Evolutionary conservation across 1,140 invertebrate genomes (phyloP), one percentile per base, ranked within the genome.

Genomic region (Asbolus verrucosus): DNA sequence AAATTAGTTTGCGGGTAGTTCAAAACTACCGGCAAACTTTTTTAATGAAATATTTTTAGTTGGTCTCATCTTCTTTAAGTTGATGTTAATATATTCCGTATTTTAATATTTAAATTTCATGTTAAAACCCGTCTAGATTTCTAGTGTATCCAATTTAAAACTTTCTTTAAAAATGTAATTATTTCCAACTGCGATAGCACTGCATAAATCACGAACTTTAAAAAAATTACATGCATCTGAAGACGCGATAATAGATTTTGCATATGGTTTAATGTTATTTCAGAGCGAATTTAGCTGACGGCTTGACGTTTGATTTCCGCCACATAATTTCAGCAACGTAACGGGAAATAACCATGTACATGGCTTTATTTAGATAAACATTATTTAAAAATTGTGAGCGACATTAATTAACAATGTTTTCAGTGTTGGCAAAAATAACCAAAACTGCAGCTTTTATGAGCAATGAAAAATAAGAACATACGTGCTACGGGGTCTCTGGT

Each of bases 31-130:
- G n/a, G 14, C 46, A 15, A 54, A 54, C 46, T 54, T 54, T 43
- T 54, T 54, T 30, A 54, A 54, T 54, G 46, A 54, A 27, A 54
- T 54, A 54, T 54, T 54, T 54, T 54, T 54, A 54, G 46, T 54
- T 54, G 18, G n/a, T n/a, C n/a, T n/a, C n/a, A n/a, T n/a, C n/a
- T n/a, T n/a, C n/a, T 16, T 15, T 14, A 46, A 46, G 41, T 16
- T 18, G 19, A 54, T 13, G 46, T 30, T 54, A 8, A 30, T 54
- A 21, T 27, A 54, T 54, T 54, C 46, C 14, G n/a, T 43, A 30
- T 54, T 54, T 54, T 27, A 30, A 54, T 54, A 54, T 54, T 54
- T 18, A 54, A 54, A 54, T 54, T 54, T n/a, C 2, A 9, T 13
- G 9, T 24, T n/a, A 11, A 19, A 54, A n/a, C 9, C 46, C 14